These are phyloP conservation scores for Dryocosmus kuriphilus DNA, from an alignment of 2,888 invertebrate genomes.

Conservation along the genomic window DNA sequence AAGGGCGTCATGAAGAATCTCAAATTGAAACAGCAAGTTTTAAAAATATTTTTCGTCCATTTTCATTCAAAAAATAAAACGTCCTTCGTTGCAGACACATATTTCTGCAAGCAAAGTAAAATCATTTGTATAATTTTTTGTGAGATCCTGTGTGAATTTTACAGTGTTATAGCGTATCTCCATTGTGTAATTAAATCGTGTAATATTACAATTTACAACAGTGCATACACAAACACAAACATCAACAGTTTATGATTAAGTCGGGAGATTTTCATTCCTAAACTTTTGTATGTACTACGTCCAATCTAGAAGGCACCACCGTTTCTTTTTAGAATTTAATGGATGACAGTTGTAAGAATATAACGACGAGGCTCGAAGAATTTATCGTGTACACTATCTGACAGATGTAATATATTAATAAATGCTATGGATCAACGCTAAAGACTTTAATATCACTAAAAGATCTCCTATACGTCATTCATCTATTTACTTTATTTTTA, in stretches of 20 bases:
- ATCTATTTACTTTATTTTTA: background rate
- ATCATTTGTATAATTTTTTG: constrained; percentile 18
- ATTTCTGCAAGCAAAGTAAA: constrained; percentile 15
- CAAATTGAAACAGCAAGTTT: background rate
- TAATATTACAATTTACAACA: background rate
- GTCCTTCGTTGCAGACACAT: background rate
- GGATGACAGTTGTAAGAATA: constrained; percentile 11
- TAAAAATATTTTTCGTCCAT: background rate
- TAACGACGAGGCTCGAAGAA: constrained; percentile 10
- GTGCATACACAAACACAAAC: constrained; percentile 24
- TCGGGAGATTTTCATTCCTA: constrained; percentile 20
- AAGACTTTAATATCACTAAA: constrained; percentile 24
- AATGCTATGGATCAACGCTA: constrained; percentile 43
- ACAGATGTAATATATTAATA: constrained; percentile 53
- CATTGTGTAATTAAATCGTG: constrained; percentile 23
- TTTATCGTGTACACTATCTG: constrained; percentile 45
- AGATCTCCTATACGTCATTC: constrained; percentile 5
- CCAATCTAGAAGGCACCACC: constrained; percentile 15
- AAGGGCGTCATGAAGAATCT: background rate
- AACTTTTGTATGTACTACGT: constrained; percentile 31
- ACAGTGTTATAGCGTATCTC: constrained; percentile 21
- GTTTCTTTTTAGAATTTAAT: constrained; percentile 24
- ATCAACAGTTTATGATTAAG: constrained; percentile 22
- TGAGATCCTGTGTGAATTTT: constrained; percentile 22
- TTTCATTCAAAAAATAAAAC: background rate